Percentiles rank a stretch among this genome's conserved stretches.
Conservation (phyloP, 2,797 vertebrate species). For the Chaunax sp. region DNA sequence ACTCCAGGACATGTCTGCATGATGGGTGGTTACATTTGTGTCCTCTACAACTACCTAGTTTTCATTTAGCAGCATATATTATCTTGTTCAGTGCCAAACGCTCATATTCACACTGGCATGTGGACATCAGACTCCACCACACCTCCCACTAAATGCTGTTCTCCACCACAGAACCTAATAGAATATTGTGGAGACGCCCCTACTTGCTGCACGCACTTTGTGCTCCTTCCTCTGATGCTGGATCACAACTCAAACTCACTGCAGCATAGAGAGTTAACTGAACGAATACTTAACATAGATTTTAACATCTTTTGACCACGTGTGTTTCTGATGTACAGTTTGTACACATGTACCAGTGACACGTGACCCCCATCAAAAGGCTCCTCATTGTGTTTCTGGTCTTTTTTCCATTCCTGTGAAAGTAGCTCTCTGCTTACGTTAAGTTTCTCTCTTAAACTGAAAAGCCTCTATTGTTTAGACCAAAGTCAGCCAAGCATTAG, state of each 20-base stretch:
- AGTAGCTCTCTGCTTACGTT: conserved; percentile 52
- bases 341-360: conserved; percentile 22
- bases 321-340: conserved; percentile 16
- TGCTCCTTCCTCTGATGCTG: conserved; percentile 28
- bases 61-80: conserved; percentile 30
- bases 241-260: conserved; percentile 3
- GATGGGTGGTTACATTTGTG: conserved; percentile 4
- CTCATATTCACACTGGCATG: conserved; percentile 32
- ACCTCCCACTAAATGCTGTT: conserved; percentile 50
- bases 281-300: background rate
- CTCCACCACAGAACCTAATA: conserved; percentile 62
- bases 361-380: conserved; percentile 62
- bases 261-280: background rate
- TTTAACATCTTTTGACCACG: conserved; percentile 18
- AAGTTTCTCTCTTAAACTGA: conserved; percentile 47
- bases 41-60: background rate
- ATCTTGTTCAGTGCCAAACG: conserved; percentile 25
- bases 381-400: conserved; percentile 53
- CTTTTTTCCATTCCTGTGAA: conserved; percentile 46
- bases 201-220: conserved; percentile 39
- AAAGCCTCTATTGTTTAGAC: conserved; percentile 73
- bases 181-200: conserved; percentile 53
- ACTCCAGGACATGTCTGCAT: background rate
- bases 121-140: conserved; percentile 49
- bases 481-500: conserved; percentile 50